phyloP scores from a whole-genome alignment of 1,140 invertebrate genomes.

The Pygmarrhopalites habei region DNA sequence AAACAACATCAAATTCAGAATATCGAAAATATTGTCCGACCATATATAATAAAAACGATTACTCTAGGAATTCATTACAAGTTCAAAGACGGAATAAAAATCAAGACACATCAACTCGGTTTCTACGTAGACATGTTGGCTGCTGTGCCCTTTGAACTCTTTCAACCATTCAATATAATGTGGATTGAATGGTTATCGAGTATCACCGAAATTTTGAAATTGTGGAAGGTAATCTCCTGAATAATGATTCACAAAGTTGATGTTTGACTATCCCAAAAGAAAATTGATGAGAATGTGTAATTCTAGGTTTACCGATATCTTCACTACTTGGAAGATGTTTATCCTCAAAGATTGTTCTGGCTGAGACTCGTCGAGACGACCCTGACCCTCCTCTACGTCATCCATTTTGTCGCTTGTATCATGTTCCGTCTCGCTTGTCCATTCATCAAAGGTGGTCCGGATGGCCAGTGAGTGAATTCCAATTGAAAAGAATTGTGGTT shows the following conservation, averaged over 20 bases:
- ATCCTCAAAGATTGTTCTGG: slow-evolving; percentile 26
- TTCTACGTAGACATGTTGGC: slow-evolving; percentile 33
- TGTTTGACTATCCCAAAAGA: too few species aligned
- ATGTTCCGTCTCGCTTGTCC: slow-evolving; percentile 25
- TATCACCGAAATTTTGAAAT: slow-evolving; percentile 11
- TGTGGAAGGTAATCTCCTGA: slow-evolving; percentile 38
- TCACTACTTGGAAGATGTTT: slow-evolving; percentile 24
- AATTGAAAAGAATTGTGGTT: too few species aligned
- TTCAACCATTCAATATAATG: too few species aligned
- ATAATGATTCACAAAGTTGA: too few species aligned
- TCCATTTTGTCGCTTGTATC: slow-evolving; percentile 32
- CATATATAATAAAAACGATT: too few species aligned
- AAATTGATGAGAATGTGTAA: slow-evolving; percentile 10
- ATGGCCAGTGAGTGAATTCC: too few species aligned
- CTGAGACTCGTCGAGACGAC: slow-evolving; percentile 28
- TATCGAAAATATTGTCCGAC: too few species aligned
- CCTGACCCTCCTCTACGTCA: slow-evolving; percentile 20
- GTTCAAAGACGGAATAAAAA: slow-evolving; percentile 22
- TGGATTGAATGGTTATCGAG: neutral
- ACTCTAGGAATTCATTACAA: slow-evolving; percentile 35
- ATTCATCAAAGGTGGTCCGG: neutral
- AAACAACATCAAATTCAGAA: too few species aligned
- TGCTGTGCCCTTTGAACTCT: slow-evolving; percentile 19
- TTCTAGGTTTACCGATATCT: slow-evolving; percentile 26
- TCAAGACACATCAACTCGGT: neutral